phyloP scores from a whole-genome alignment of 1,140 invertebrate genomes.

The Neuroterus valhalla region DNA sequence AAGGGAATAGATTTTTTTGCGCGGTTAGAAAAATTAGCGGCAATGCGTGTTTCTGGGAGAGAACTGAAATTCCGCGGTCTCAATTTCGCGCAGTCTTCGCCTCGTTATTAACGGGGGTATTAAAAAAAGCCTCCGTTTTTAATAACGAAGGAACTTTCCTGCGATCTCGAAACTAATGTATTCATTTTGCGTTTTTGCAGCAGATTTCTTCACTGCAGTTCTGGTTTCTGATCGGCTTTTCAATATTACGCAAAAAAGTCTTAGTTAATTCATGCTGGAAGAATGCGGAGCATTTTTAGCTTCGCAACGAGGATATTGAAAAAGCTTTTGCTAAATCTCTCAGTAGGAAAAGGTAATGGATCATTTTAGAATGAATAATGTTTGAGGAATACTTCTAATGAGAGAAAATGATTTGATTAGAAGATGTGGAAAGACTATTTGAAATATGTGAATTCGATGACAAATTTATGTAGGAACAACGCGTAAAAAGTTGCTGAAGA shows the following conservation, averaged over 20 bases:
- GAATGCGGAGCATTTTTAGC: too few species aligned
- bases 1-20: slow-evolving; percentile 20
- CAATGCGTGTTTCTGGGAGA: slow-evolving; percentile 4
- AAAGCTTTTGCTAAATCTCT: too few species aligned
- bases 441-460: too few species aligned
- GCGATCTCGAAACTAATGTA: slow-evolving; percentile 23
- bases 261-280: neutral
- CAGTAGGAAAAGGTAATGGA: too few species aligned
- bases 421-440: too few species aligned
- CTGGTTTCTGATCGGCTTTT: neutral
- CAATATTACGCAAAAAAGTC: neutral
- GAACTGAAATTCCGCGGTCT: slow-evolving; percentile 18
- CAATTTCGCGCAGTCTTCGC: slow-evolving; percentile 18
- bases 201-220: neutral
- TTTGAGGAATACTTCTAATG: too few species aligned
- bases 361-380: too few species aligned
- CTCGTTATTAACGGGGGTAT: slow-evolving; percentile 23
- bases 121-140: slow-evolving; percentile 4
- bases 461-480: too few species aligned
- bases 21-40: slow-evolving; percentile 20
- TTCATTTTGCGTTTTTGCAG: slow-evolving; percentile 12
- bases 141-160: slow-evolving; percentile 21
- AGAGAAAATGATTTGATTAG: too few species aligned
- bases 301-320: too few species aligned
- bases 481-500: too few species aligned